Percentiles rank a stretch among this genome's conserved stretches.
These are phyloP conservation scores for Zingel zingel DNA, from an alignment of 2,113 vertebrate genomes.

Conservation along the genomic window DNA sequence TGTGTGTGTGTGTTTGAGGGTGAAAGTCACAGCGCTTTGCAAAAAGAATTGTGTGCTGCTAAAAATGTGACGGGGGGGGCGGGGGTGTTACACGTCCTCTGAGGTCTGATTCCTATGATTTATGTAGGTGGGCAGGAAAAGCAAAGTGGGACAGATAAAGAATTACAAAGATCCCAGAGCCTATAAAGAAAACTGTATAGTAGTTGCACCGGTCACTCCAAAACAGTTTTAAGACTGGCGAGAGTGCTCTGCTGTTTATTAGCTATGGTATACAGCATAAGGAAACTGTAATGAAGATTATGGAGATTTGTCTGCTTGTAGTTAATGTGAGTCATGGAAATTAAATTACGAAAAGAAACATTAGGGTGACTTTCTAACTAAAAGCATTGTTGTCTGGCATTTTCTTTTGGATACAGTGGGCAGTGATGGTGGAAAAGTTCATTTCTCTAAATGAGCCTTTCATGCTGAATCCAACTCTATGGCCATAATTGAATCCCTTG, in stretches of 20 bases:
- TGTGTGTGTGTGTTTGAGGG: not conserved
- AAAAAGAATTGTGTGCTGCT: constrained; percentile 34
- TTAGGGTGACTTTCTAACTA: not conserved
- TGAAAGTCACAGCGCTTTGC: constrained; percentile 13
- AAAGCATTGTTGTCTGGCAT: not conserved
- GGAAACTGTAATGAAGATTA: not conserved
- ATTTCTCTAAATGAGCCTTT: constrained; percentile 38
- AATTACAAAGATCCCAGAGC: constrained; percentile 34
- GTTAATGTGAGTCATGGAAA: not conserved
- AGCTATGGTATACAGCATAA: not conserved
- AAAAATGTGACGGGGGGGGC: constrained; percentile 6
- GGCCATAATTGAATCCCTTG: constrained; percentile 48
- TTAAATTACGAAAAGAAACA: constrained; percentile 5
- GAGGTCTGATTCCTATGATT: constrained; percentile 57
- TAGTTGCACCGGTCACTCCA: constrained; percentile 23
- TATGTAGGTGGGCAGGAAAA: constrained; percentile 52
- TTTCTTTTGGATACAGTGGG: constrained; percentile 8
- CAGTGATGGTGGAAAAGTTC: constrained; percentile 35
- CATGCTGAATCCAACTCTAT: constrained; percentile 33
- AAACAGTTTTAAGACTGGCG: constrained; percentile 34
- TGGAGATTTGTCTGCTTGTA: not conserved
- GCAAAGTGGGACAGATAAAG: constrained; percentile 60
- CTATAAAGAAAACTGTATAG: constrained; percentile 43
- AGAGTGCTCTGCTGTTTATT: constrained; percentile 3
- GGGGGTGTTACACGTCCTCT: constrained; percentile 11